Base-by-base conservation (phyloP, 2,888 invertebrate species). In the Aspidiotus destructor region DNA sequence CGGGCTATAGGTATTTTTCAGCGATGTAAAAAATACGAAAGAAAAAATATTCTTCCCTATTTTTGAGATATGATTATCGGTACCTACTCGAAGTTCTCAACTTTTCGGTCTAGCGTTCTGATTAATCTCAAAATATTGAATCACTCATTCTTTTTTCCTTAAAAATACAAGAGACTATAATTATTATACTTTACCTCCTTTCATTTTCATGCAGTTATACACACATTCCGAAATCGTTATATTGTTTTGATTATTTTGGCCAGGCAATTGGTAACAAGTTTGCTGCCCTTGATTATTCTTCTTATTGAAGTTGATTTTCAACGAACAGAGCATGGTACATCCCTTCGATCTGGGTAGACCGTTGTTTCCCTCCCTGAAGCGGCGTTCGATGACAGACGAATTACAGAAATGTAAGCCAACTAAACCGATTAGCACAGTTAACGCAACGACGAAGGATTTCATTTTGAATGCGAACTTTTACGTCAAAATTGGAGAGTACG, bases 381-480 rank as follows among this genome's bases (percentile, higher is more conserved):
- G 10, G 11, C 48, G 48, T 48, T 48, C 48, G 11, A 48, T 13
- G 1, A 11, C n/a, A n/a, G 48, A 11, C 48, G 48, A 11, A 48
- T 48, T n/a, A n/a, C 48, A 13, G 48, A 48, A 48, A n/a, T 48
- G 48, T 6, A 48, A 11, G 11, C 11, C 48, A 11, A 48, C 11
- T n/a, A 48, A n/a, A 48, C 48, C 48, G n/a, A 48, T n/a, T n/a
- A 48, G n/a, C 48, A 48, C 48, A 48, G n/a, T n/a, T n/a, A 48
- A 11, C 10, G 48, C 48, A 28, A 28, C 28, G n/a, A 48, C 6
- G 48, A 13, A 48, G 48, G n/a, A 48, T 48, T 48, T 48, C 48
- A 48, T 48, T 48, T 48, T 48, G 10, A 48, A 11, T 11, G 10
- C n/a, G n/a, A 48, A 48, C 6, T 48, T 48, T 48, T 48, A 48